Evolutionary conservation across 2,888 invertebrate species (phyloP).

Genomic region (Meteorus cinctellus): DNA sequence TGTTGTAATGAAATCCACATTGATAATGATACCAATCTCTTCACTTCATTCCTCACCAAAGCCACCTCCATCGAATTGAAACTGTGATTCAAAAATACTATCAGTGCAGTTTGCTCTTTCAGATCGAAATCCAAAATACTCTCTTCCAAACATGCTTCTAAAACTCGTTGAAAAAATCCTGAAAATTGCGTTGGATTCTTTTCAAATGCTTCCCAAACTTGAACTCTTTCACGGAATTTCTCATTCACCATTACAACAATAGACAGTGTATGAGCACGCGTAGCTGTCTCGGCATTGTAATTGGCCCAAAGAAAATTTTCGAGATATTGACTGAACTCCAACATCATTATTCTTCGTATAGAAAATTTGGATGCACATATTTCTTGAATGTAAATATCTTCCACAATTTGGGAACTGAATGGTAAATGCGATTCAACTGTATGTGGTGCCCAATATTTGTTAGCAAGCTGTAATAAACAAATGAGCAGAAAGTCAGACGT

Average conservation of each 20-base stretch:
- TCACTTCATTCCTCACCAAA: conserved; percentile 93
- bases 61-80: conserved; percentile 98
- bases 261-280: conserved; percentile 94
- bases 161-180: conserved; percentile 87
- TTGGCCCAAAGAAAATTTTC: conserved; percentile 99
- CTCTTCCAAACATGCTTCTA: conserved; percentile 83
- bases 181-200: conserved; percentile 85
- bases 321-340: conserved; percentile 97
- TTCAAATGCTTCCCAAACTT: conserved; percentile 95
- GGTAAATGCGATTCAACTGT: conserved; percentile 82
- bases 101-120: conserved; percentile 88
- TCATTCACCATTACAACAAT: conserved; percentile 99
- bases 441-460: conserved; percentile 94
- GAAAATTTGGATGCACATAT: conserved; percentile 89
- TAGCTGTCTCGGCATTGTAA: conserved; percentile 83
- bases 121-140: conserved; percentile 73
- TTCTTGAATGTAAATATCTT: conserved; percentile 91
- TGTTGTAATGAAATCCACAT: conserved; percentile 95
- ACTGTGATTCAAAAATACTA: conserved; percentile 95
- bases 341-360: conserved; percentile 92
- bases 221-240: conserved; percentile 96
- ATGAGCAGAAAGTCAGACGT: not conserved
- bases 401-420: conserved; percentile 86
- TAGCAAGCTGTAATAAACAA: conserved; percentile 82
- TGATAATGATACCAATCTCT: conserved; percentile 92